Percentiles rank a stretch among this genome's conserved stretches.
Evolutionary conservation across 2,113 vertebrate genomes (phyloP).

Genomic region (Morone chrysops): DNA sequence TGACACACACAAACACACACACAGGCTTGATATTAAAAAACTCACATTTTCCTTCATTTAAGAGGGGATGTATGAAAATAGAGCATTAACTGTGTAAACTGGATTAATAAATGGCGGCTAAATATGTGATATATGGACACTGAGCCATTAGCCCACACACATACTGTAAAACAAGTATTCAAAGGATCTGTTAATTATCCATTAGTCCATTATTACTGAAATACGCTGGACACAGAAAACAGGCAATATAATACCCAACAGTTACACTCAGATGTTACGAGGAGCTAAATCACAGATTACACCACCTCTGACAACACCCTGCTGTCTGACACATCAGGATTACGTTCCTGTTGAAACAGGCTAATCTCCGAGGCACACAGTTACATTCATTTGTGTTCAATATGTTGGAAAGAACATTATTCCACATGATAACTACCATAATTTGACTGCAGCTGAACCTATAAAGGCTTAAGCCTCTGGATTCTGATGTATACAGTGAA

Average conservation of each 20-base stretch:
- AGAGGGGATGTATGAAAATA: not conserved
- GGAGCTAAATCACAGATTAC: slow-evolving; percentile 62
- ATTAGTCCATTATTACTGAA: not conserved
- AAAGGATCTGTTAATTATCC: not conserved
- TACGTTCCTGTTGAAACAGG: slow-evolving; percentile 40
- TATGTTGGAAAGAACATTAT: slow-evolving; percentile 32
- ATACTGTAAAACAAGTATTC: not conserved
- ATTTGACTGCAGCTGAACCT: slow-evolving; percentile 28
- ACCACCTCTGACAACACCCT: slow-evolving; percentile 39
- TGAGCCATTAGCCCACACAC: not conserved
- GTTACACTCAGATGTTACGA: slow-evolving; percentile 3
- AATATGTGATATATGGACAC: slow-evolving; percentile 1
- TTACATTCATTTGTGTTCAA: not conserved
- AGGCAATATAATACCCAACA: not conserved
- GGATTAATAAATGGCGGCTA: not conserved
- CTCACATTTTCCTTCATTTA: not conserved
- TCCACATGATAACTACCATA: slow-evolving; percentile 3
- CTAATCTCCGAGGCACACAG: slow-evolving; percentile 53
- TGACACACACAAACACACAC: slow-evolving; percentile 66
- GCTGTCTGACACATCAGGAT: slow-evolving; percentile 57
- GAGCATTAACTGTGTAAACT: not conserved
- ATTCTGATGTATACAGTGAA: slow-evolving; percentile 8
- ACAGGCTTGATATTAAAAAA: not conserved
- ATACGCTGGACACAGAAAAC: not conserved
- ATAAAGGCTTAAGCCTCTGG: slow-evolving; percentile 32